phyloP scores from a whole-genome alignment of 1,140 invertebrate genomes.

The Subanguina moxae region DNA sequence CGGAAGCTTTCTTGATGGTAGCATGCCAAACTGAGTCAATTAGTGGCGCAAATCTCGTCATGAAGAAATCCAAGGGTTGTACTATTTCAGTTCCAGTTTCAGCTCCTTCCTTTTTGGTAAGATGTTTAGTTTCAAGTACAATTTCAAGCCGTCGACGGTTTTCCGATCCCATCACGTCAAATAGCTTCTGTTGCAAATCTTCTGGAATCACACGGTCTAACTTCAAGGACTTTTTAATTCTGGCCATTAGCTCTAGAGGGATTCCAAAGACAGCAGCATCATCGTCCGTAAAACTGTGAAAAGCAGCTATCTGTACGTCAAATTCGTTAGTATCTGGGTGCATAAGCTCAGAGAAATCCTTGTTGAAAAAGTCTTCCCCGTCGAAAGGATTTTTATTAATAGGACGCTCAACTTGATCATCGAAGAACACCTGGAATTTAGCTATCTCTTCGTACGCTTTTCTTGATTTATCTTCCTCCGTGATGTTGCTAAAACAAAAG shows the following conservation, averaged over 20 bases:
- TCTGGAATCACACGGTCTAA: background rate
- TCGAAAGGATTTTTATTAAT: background rate
- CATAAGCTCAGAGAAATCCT: background rate
- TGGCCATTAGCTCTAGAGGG: background rate
- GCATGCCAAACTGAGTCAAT: conserved; percentile 15
- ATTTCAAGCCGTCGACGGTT: background rate
- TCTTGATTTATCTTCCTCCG: conserved; percentile 2
- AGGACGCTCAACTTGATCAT: background rate
- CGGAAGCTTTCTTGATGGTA: background rate
- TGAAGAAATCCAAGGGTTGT: background rate
- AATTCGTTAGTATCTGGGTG: background rate
- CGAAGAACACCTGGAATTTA: conserved; percentile 3
- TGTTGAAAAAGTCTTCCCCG: conserved; percentile 8
- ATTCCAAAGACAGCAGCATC: background rate
- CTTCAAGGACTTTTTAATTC: background rate
- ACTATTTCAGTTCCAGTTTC: background rate
- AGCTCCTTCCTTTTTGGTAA: background rate
- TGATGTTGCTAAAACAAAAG: background rate
- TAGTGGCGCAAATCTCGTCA: conserved; percentile 8
- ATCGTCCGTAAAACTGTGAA: background rate
- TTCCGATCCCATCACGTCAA: background rate
- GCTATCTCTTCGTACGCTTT: background rate
- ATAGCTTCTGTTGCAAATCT: background rate
- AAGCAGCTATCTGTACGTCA: background rate
- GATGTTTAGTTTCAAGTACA: background rate